These are phyloP conservation scores for Diprion similis DNA, from an alignment of 1,140 invertebrate species.

Conservation along the genomic window DNA sequence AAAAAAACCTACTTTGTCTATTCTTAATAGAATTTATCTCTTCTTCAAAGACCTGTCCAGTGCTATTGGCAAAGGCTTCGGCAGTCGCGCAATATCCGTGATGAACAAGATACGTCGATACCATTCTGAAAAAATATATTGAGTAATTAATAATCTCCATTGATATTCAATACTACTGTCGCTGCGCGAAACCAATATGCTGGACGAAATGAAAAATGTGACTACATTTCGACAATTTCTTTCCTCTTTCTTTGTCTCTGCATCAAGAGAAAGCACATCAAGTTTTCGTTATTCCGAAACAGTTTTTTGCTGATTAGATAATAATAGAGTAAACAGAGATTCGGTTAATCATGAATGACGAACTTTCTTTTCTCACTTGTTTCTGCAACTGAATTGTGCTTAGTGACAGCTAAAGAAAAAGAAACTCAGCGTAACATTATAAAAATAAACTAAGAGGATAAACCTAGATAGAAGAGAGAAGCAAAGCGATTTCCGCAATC, in stretches of 20 bases:
- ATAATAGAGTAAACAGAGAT: too few relatives aligned
- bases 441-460: too few relatives aligned
- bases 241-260: too few relatives aligned
- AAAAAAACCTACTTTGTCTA: conserved; percentile 85
- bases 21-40: conserved; percentile 95
- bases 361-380: too few relatives aligned
- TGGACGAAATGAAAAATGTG: conserved; percentile 10
- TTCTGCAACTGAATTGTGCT: too few relatives aligned
- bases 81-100: conserved; percentile 97
- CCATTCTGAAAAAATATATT: conserved; percentile 75
- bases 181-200: conserved; percentile 7
- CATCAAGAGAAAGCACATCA: too few relatives aligned
- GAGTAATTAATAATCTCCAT: conserved; percentile 17
- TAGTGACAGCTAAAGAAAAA: too few relatives aligned
- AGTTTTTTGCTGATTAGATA: background rate
- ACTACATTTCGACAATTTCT: background rate
- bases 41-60: conserved; percentile 90
- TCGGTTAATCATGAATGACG: too few relatives aligned
- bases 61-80: conserved; percentile 93
- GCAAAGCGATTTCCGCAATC: too few relatives aligned
- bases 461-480: too few relatives aligned
- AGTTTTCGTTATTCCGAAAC: background rate
- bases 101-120: conserved; percentile 96
- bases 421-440: too few relatives aligned
- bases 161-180: background rate